Conservation (phyloP, 2,888 invertebrate species). For the Lysandra coridon region DNA sequence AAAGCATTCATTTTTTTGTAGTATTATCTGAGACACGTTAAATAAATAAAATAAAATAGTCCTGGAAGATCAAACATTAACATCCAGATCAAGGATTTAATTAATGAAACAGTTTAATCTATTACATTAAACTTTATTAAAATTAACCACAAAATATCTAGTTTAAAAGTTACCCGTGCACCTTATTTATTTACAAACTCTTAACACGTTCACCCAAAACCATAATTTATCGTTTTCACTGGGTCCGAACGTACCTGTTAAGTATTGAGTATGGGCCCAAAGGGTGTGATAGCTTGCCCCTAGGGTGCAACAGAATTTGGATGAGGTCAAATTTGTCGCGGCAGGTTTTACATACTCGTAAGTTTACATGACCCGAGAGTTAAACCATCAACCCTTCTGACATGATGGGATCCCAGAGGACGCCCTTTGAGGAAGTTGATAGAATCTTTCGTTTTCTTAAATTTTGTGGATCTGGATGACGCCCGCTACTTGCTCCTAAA, state of each 20-base stretch:
- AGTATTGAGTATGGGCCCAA: background rate
- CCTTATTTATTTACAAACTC: background rate
- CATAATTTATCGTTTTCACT: slow-evolving; percentile 12
- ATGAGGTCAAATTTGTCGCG: slow-evolving; percentile 16
- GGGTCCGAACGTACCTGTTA: background rate
- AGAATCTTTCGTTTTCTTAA: background rate
- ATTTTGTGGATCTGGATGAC: background rate
- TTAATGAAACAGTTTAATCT: too few species aligned
- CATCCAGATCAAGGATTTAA: too few species aligned
- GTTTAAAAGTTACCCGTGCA: background rate
- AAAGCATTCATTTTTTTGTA: too few species aligned
- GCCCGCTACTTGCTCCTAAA: too few species aligned
- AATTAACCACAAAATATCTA: background rate
- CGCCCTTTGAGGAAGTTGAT: background rate
- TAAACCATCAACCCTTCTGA: slow-evolving; percentile 6
- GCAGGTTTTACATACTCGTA: slow-evolving; percentile 8
- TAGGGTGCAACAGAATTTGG: slow-evolving; percentile 1
- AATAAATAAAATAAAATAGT: too few species aligned
- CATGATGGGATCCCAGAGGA: background rate
- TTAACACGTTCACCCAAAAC: background rate
- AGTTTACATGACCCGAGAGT: slow-evolving; percentile 1
- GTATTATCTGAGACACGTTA: too few species aligned
- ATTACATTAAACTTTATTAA: too few species aligned
- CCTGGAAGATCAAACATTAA: too few species aligned
- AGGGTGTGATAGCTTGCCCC: background rate